Percentiles rank a stretch among this genome's conserved stretches.
Evolutionary conservation across 2,888 invertebrate species (phyloP).

Genomic region (Cabera pusaria): DNA sequence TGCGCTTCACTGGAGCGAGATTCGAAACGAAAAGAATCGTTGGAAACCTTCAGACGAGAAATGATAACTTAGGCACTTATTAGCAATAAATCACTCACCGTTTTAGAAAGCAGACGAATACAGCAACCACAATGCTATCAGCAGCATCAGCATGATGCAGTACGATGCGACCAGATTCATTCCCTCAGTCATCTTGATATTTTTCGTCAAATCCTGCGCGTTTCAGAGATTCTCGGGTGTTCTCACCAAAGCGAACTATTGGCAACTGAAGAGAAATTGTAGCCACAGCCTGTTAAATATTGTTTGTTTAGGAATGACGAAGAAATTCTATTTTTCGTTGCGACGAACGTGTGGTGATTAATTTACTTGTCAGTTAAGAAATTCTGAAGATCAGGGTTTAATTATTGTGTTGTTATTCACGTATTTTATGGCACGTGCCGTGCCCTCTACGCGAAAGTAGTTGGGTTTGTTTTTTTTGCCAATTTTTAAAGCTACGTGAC

Average conservation of each 20-base stretch:
- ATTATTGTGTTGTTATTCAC: slow-evolving; percentile 19
- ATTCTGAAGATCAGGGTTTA: slow-evolving; percentile 23
- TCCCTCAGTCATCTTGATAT: slow-evolving; percentile 70
- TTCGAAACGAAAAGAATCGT: too few species aligned
- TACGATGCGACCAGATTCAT: slow-evolving; percentile 87
- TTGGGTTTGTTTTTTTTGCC: slow-evolving; percentile 12
- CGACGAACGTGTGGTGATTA: slow-evolving; percentile 56
- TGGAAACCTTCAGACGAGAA: too few species aligned
- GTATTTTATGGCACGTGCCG: slow-evolving; percentile 16
- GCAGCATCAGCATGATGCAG: slow-evolving; percentile 84
- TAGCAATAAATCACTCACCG: slow-evolving; percentile 41
- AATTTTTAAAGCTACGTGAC: not conserved
- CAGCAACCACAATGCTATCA: slow-evolving; percentile 85
- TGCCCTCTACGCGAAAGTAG: slow-evolving; percentile 13
- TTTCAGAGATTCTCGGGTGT: slow-evolving; percentile 25
- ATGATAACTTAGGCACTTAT: slow-evolving; percentile 1
- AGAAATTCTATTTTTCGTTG: slow-evolving; percentile 59
- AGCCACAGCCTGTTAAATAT: slow-evolving; percentile 53
- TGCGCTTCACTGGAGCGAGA: slow-evolving; percentile 3
- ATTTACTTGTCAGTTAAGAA: slow-evolving; percentile 51
- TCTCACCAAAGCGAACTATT: slow-evolving; percentile 47
- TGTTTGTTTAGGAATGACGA: slow-evolving; percentile 50
- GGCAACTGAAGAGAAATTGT: slow-evolving; percentile 56
- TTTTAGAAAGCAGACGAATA: slow-evolving; percentile 85
- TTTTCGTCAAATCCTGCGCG: slow-evolving; percentile 2